Evolutionary conservation across 2,888 invertebrate species (phyloP).

Genomic region (Allolobophora icterica): DNA sequence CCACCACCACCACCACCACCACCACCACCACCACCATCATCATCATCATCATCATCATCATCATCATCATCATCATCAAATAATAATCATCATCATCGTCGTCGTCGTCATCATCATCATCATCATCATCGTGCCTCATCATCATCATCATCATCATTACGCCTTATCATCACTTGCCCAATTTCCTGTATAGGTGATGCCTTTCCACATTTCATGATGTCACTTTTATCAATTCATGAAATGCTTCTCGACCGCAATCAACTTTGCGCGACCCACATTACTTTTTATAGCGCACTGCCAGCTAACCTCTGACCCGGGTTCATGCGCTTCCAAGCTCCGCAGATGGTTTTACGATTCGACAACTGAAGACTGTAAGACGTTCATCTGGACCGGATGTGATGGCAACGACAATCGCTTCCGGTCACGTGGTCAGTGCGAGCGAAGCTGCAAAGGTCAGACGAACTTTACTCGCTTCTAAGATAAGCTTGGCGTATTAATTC

Average conservation of each 20-base stretch:
- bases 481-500: background rate
- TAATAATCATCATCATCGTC: too few relatives aligned
- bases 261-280: background rate
- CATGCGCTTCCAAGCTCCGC: constrained; percentile 44
- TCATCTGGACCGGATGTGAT: constrained; percentile 48
- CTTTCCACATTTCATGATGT: background rate
- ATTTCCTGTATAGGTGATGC: background rate
- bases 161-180: background rate
- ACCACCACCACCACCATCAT: too few relatives aligned
- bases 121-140: too few relatives aligned
- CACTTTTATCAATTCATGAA: background rate
- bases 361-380: constrained; percentile 46
- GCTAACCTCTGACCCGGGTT: constrained; percentile 52
- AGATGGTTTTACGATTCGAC: constrained; percentile 50
- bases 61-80: too few relatives aligned
- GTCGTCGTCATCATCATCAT: too few relatives aligned
- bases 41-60: too few relatives aligned
- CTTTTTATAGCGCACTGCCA: constrained; percentile 50
- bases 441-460: constrained; percentile 39
- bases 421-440: constrained; percentile 43
- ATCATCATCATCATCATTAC: background rate
- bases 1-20: too few relatives aligned
- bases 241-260: background rate
- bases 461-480: background rate
- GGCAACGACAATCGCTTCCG: constrained; percentile 49